Evolutionary conservation across 2,888 invertebrate species (phyloP).

Genomic region (Oscheius sp.): DNA sequence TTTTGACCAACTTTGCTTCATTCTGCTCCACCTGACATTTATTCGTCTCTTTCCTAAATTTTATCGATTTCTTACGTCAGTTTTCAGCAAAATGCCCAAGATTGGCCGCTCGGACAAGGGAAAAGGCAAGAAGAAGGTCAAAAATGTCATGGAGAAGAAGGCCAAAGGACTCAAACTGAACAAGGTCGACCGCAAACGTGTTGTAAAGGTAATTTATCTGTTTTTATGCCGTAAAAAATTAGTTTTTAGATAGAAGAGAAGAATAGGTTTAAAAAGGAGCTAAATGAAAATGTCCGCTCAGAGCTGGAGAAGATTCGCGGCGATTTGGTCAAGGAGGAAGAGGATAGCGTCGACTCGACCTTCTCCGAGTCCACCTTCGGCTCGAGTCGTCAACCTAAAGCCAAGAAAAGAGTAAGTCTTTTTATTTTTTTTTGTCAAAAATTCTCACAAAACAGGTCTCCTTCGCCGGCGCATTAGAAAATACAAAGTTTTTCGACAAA

Average conservation of each 20-base stretch:
- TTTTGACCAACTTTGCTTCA: no score
- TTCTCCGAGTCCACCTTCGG: slow-evolving; percentile 60
- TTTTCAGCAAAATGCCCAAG: slow-evolving; percentile 28
- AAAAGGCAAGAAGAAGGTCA: slow-evolving; percentile 55
- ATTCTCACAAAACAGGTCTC: slow-evolving; percentile 42
- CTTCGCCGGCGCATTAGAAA: slow-evolving; percentile 52
- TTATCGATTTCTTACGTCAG: not conserved
- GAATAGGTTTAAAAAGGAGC: slow-evolving; percentile 43
- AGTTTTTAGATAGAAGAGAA: slow-evolving; percentile 50
- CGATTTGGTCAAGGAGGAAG: slow-evolving; percentile 46
- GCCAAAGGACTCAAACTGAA: slow-evolving; percentile 59
- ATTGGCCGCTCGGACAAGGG: slow-evolving; percentile 15
- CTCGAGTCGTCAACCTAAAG: slow-evolving; percentile 52
- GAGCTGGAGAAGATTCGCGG: slow-evolving; percentile 45
- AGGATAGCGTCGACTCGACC: slow-evolving; percentile 51
- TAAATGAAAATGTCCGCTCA: slow-evolving; percentile 50
- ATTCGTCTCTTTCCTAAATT: no score
- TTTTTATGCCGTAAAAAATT: not conserved
- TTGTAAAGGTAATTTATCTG: slow-evolving; percentile 45
- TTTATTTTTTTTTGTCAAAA: not conserved
- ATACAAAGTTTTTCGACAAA: slow-evolving; percentile 54
- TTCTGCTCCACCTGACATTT: no score
- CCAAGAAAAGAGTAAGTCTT: slow-evolving; percentile 45
- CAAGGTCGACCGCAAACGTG: slow-evolving; percentile 54
- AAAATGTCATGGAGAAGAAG: slow-evolving; percentile 58